phyloP scores from a whole-genome alignment of 2,113 vertebrate genomes.

The Genyomyrus donnyi region DNA sequence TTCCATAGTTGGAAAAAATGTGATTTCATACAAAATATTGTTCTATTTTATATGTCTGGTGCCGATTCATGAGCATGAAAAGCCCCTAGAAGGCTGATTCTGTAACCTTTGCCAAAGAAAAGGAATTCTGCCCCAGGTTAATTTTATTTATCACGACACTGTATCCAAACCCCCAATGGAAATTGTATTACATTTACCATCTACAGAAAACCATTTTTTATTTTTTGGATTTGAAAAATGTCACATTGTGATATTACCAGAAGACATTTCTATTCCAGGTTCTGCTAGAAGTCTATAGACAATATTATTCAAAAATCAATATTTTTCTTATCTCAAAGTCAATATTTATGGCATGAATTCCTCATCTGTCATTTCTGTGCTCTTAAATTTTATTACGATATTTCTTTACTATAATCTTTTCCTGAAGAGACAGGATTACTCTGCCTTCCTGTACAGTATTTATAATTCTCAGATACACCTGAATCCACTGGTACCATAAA shows the following conservation, averaged over 20 bases:
- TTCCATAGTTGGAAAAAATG: neutral
- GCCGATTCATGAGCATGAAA: neutral
- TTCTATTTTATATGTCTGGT: neutral
- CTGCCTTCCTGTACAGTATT: neutral
- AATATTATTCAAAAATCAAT: neutral
- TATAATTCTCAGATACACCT: neutral
- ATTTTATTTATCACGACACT: conserved; percentile 1
- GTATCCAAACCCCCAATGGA: neutral
- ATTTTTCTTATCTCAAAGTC: conserved; percentile 1
- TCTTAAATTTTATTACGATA: neutral
- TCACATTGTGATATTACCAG: neutral
- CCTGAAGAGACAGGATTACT: neutral
- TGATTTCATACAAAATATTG: neutral
- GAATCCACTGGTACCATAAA: neutral
- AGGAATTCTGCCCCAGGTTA: conserved; percentile 1
- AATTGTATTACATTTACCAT: conserved; percentile 1
- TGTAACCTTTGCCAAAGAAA: conserved; percentile 2
- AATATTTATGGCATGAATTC: neutral
- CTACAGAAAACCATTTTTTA: neutral
- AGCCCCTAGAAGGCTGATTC: neutral
- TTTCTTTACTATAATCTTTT: neutral
- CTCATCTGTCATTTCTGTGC: neutral
- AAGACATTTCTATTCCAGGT: neutral
- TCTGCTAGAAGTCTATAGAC: neutral
- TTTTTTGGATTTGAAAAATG: conserved; percentile 6